phyloP scores from a whole-genome alignment of 1,140 invertebrate species.

The Pseudobourletiella spinata region DNA sequence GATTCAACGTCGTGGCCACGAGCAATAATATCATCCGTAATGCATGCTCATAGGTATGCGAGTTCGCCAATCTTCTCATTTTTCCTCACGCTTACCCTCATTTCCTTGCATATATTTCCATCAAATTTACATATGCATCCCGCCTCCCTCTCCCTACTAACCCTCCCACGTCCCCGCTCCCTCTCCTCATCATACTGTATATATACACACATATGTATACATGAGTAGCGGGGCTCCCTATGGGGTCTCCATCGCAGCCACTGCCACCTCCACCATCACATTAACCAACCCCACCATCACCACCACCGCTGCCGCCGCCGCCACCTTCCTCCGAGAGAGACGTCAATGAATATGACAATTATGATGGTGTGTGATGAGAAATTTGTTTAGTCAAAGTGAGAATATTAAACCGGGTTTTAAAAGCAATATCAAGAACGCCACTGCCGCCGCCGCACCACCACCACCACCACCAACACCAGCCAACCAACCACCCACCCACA shows the following conservation, averaged over 20 bases:
- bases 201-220: too few species aligned
- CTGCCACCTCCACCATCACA: too few species aligned
- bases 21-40: not conserved
- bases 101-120: constrained; percentile 12
- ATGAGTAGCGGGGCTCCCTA: too few species aligned
- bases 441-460: too few species aligned
- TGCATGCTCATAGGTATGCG: not conserved
- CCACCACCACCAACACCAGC: too few species aligned
- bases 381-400: constrained; percentile 6
- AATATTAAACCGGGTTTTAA: constrained; percentile 3
- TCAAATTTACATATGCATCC: not conserved
- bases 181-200: not conserved
- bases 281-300: too few species aligned
- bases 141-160: not conserved
- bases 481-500: not conserved
- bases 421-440: not conserved
- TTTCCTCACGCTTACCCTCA: constrained; percentile 7
- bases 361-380: constrained; percentile 20
- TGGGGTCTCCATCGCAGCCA: too few species aligned
- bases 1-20: too few species aligned
- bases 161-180: too few species aligned
- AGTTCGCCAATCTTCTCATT: constrained; percentile 4
- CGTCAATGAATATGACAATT: constrained; percentile 20
- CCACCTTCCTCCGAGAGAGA: constrained; percentile 12
- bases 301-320: too few species aligned